Evolutionary conservation across 2,888 invertebrate genomes (phyloP).

Genomic region (Nomada ruficornis): DNA sequence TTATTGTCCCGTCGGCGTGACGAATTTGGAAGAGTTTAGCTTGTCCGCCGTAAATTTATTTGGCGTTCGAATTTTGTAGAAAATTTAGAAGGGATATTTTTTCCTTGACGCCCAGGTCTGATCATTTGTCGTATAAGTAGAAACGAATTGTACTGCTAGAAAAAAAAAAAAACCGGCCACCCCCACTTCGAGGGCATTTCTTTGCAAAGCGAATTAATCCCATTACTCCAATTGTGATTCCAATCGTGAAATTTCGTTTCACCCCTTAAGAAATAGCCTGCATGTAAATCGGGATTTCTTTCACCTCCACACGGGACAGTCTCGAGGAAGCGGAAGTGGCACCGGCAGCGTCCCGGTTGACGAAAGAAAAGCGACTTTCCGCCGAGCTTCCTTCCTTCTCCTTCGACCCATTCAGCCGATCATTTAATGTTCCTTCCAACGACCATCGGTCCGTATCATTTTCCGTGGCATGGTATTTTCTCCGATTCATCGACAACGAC

Average conservation of each 20-base stretch:
- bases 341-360: constrained; percentile 81
- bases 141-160: too few relatives aligned
- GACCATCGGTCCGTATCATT: constrained; percentile 33
- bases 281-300: background rate
- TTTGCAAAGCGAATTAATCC: too few relatives aligned
- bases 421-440: constrained; percentile 43
- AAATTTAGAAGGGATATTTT: too few relatives aligned
- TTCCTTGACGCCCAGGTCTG: too few relatives aligned
- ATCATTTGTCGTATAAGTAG: too few relatives aligned
- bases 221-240: too few relatives aligned
- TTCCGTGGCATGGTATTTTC: constrained; percentile 3
- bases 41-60: background rate
- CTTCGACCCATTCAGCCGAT: constrained; percentile 49
- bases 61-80: too few relatives aligned
- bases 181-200: too few relatives aligned
- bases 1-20: background rate
- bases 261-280: too few relatives aligned
- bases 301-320: constrained; percentile 61
- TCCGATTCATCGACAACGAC: constrained; percentile 25
- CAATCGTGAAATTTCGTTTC: too few relatives aligned
- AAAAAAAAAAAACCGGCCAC: too few relatives aligned
- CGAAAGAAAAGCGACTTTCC: constrained; percentile 84
- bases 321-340: constrained; percentile 74
- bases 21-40: background rate
- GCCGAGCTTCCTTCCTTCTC: constrained; percentile 76